phyloP scores from a whole-genome alignment of 2,797 vertebrate genomes.

The Liasis olivaceus region DNA sequence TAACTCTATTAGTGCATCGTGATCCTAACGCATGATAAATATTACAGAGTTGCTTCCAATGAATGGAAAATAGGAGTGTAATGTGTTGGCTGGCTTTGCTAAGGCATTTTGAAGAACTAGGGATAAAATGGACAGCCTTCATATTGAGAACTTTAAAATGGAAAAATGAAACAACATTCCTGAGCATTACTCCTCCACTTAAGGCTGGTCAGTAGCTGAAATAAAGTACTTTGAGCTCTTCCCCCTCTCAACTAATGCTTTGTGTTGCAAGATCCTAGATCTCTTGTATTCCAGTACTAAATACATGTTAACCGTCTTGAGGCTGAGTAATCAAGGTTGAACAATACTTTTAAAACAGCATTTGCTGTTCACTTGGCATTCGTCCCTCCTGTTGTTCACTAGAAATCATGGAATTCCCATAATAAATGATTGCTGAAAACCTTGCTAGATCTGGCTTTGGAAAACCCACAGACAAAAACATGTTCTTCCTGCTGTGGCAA shows the following conservation, averaged over 20 bases:
- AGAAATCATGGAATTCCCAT: slow-evolving; percentile 11
- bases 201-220: too few species aligned
- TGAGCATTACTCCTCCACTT: background rate
- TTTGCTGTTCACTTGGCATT: background rate
- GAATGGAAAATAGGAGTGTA: slow-evolving; percentile 22
- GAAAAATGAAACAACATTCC: background rate
- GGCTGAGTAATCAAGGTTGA: background rate
- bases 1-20: background rate
- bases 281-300: too few species aligned
- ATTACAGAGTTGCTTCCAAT: background rate
- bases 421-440: background rate
- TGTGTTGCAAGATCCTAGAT: background rate
- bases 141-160: background rate
- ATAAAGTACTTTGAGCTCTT: too few species aligned
- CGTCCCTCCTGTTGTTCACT: background rate
- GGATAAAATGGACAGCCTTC: background rate
- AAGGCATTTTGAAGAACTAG: background rate
- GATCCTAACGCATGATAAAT: background rate
- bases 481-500: too few species aligned
- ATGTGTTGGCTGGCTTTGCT: background rate
- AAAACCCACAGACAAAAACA: background rate
- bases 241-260: background rate
- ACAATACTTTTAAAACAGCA: background rate
- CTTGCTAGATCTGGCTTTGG: background rate
- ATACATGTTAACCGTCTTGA: background rate